phyloP scores from a whole-genome alignment of 2,797 vertebrate species.

The Crocidura indochinensis region DNA sequence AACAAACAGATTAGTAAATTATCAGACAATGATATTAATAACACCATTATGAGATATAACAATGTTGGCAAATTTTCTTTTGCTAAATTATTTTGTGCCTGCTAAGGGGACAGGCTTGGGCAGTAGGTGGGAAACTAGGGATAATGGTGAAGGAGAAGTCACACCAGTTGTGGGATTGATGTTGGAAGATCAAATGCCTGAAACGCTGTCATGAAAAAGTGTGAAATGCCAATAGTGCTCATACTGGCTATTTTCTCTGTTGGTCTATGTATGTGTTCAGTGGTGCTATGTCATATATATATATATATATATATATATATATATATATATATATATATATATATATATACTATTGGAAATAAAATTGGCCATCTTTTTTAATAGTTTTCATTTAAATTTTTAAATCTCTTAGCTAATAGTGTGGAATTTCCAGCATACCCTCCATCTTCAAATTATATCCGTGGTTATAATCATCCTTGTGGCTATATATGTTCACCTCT shows the following conservation, averaged over 20 bases:
- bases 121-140: too few relatives aligned
- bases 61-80: too few relatives aligned
- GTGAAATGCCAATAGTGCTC: neutral
- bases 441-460: constrained; percentile 82
- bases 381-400: constrained; percentile 51
- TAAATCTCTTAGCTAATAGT: constrained; percentile 82
- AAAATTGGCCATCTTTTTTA: constrained; percentile 38
- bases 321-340: too few relatives aligned
- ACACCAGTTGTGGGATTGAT: too few relatives aligned
- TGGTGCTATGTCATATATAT: neutral
- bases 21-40: too few relatives aligned
- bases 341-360: neutral
- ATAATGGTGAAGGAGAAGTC: too few relatives aligned
- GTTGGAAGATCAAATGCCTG: too few relatives aligned
- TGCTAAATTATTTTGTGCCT: too few relatives aligned
- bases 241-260: neutral
- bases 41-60: too few relatives aligned
- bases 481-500: constrained; percentile 87
- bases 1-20: too few relatives aligned
- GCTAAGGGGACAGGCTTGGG: too few relatives aligned
- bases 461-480: constrained; percentile 87
- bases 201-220: neutral
- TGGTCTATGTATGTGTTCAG: neutral
- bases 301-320: too few relatives aligned
- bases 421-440: constrained; percentile 86